Evolutionary conservation across 35 echinoderm and acorn worm species (phyloP), one percentile per base, ranked within the genome.

Genomic region (Antedon bifida): DNA sequence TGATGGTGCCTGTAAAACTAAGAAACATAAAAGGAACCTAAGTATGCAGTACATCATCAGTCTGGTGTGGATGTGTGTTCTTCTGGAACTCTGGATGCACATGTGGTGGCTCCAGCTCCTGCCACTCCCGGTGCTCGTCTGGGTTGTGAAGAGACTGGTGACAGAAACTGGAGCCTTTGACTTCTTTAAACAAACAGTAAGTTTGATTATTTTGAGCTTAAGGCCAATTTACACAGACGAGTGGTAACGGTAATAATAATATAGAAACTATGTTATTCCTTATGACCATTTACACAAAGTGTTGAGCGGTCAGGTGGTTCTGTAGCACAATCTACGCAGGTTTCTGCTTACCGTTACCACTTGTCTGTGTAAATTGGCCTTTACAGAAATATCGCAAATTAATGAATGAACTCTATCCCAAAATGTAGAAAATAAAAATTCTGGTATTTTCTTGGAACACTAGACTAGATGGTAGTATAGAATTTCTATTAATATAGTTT

Each of bases 81-180:
- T 92, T 14, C 51, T 92, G 0, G 34, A 82, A 31, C 36, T 92
- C 30, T 92, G 90, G 90, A 88, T 92, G 82, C 82, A 92, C 29
- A 88, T 92, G 86, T 84, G 87, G 82, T 74, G 84, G 8, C 33
- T 88, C 0, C 82, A 88, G 78, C 77, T 88, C 5, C 79, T 88
- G 46, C 90, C 90, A 0, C 84, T 92, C 35, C 86, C 82, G 9
- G 77, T 92, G 16, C 34, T 56, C 23, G 73, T 92, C 64, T 92
- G 90, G 90, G 31, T 92, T 34, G 29, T 88, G n/a, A 92, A 92
- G 86, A 84, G 79, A 87, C 36, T 77, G 11, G 83, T 83, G 17
- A 76, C 77, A 26, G 35, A 85, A 23, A 21, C 84, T 36, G 86
- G 86, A 33, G 30, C 83, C n/a, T 92, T 86, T 84, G 82, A 92